Percentiles rank a stretch among this genome's conserved stretches.
Conservation (phyloP, 2,888 invertebrate species). For the Hanleya hanleyi region DNA sequence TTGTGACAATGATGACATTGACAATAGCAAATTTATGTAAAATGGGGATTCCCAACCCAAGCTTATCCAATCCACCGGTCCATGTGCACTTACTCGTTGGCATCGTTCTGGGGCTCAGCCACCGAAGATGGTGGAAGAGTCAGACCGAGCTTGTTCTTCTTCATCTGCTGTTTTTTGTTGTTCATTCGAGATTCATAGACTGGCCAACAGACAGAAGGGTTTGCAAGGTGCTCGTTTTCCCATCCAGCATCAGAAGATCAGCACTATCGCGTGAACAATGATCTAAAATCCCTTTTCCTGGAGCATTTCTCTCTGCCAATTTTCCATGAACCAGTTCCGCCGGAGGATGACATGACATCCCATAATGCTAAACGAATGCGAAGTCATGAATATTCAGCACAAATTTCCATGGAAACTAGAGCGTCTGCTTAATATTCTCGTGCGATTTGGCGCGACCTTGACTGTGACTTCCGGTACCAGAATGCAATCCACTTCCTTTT, state of each 20-base stretch:
- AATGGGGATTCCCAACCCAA: no score
- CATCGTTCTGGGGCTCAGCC: constrained; percentile 75
- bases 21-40: no score
- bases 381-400: constrained; percentile 2
- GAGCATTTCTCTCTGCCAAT: not conserved
- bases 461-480: not conserved
- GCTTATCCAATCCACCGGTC: not conserved
- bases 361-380: not conserved
- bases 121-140: constrained; percentile 46
- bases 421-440: not conserved
- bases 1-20: no score
- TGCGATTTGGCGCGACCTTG: not conserved
- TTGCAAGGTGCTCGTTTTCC: not conserved
- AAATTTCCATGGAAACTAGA: constrained; percentile 1
- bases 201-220: not conserved
- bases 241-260: not conserved
- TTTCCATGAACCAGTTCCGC: not conserved
- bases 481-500: not conserved
- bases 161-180: constrained; percentile 23
- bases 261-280: not conserved
- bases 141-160: constrained; percentile 47
- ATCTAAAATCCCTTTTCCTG: not conserved
- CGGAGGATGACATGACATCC: constrained; percentile 3
- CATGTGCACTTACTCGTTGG: constrained; percentile 41
- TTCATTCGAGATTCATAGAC: not conserved